Evolutionary conservation across 2,797 vertebrate species (phyloP).

Genomic region (Morus bassanus): DNA sequence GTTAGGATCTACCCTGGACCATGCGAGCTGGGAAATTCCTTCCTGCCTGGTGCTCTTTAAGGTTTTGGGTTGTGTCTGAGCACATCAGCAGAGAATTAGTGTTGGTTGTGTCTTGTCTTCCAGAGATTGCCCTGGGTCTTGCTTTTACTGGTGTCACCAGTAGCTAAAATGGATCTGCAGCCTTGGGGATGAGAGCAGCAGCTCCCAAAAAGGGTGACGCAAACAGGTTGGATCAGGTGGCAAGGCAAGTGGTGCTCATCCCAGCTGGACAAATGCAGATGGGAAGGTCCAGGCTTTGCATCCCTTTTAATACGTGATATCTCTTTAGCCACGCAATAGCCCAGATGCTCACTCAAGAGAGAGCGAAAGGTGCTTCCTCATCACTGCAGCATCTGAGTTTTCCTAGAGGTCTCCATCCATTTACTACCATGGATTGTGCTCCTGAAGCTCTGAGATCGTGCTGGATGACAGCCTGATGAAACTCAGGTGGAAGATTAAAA

Average conservation of each 20-base stretch:
- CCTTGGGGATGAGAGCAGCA: neutral
- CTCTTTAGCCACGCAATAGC: neutral
- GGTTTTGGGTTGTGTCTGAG: neutral
- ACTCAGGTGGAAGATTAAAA: neutral
- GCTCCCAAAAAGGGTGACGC: neutral
- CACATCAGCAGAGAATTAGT: fast-evolving
- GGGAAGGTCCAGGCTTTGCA: neutral
- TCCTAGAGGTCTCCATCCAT: neutral
- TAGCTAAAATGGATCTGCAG: neutral
- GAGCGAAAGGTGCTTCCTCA: neutral
- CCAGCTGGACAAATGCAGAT: neutral
- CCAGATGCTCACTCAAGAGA: neutral
- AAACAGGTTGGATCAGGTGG: neutral
- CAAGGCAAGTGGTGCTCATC: neutral
- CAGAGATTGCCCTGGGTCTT: neutral
- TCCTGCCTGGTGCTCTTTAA: neutral
- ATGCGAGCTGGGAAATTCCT: neutral
- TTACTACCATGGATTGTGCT: neutral
- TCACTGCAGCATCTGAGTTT: neutral
- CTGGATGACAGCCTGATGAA: neutral
- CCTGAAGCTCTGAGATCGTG: neutral
- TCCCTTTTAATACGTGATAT: fast-evolving
- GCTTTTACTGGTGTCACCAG: neutral
- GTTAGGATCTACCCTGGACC: too few relatives aligned
- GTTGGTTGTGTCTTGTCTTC: neutral